Evolutionary conservation across 2,888 invertebrate species (phyloP), one percentile per base, ranked within the genome.

Genomic region (Punctoribates punctum): DNA sequence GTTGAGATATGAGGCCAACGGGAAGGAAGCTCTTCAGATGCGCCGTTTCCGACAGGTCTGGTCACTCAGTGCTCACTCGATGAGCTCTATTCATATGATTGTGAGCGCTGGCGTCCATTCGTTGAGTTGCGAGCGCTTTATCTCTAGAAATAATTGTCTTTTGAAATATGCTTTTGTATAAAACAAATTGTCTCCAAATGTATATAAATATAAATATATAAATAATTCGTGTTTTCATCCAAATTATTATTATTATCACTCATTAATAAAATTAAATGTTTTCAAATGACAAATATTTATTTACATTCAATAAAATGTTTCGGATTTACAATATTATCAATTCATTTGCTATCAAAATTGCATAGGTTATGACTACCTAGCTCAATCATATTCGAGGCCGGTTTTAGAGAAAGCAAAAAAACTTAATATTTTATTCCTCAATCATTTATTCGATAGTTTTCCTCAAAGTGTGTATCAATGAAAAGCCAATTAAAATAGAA

Each of bases 51-150:
- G 60, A 67, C 38, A 67, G 65, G 29, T 67, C 38, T 67, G 65
- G 38, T 38, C 65, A 67, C 29, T 67, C 60, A 67, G 65, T 38
- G 65, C 65, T 67, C 65, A 20, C 60, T 67, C 34, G n/a, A n/a
- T 54, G n/a, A 67, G 38, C 38, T 67, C 20, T 67, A 38, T 38
- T 67, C 20, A 34, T 38, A 15, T 62, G 2, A 23, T 60, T 60
- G 27, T 60, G 27, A 60, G 60, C 60, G 23, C 60, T 25, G 25
- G 60, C 60, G 60, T 13, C 60, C 20, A 15, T 27, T 60, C 23
- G 0, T 0, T 29, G 38, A 67, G 38, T 38, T 57, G 57, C 51
- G 25, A 57, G 62, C 62, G 17, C 29, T 62, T 25, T 27, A 29
- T 13, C 15, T 67, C 38, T 67, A 67, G 65, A 38, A 20, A 38